These are phyloP conservation scores for Jacana jacana DNA, from an alignment of 2,113 vertebrate species.

Conservation along the genomic window DNA sequence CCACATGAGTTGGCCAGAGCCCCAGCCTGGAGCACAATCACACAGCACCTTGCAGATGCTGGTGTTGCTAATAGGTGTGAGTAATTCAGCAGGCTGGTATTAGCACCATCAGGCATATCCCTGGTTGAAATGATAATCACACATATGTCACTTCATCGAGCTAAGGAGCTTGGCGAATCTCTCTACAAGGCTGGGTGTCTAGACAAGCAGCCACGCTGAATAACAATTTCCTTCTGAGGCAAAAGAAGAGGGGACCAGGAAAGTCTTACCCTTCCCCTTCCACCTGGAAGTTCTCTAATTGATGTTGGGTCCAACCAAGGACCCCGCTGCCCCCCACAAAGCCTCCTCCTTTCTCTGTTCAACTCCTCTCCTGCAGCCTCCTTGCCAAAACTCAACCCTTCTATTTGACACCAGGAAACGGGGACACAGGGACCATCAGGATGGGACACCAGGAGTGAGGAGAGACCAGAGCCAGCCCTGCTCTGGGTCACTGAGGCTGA, in stretches of 20 bases:
- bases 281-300: neutral
- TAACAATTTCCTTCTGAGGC: slow-evolving; percentile 54
- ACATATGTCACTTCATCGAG: slow-evolving; percentile 38
- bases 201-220: slow-evolving; percentile 65
- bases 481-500: accelerated
- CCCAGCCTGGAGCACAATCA: neutral
- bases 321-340: neutral
- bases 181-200: slow-evolving; percentile 59
- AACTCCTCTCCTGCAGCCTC: neutral
- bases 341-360: neutral
- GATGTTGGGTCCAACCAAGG: neutral
- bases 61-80: neutral
- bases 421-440: neutral
- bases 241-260: neutral
- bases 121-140: slow-evolving; percentile 60
- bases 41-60: neutral
- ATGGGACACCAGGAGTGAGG: neutral
- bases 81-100: neutral
- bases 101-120: slow-evolving; percentile 13
- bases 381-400: neutral
- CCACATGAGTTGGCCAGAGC: neutral
- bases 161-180: slow-evolving; percentile 47
- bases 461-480: neutral
- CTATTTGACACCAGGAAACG: neutral
- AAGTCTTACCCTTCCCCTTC: neutral